These are phyloP conservation scores for Dolichomitus sp. DNA, from an alignment of 2,888 invertebrate species.

Conservation along the genomic window DNA sequence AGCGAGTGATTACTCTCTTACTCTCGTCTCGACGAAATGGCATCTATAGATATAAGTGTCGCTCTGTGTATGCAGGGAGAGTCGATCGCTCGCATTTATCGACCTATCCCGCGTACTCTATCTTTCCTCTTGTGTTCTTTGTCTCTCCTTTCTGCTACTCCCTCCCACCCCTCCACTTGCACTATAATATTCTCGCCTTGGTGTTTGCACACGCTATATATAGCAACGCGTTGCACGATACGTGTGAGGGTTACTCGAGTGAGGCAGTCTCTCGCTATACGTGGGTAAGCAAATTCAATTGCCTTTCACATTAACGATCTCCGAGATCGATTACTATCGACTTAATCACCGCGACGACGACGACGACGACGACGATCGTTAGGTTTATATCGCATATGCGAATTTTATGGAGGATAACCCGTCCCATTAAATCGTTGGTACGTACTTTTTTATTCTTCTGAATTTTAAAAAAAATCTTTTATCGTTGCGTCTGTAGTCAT, in stretches of 20 bases:
- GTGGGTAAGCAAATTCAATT: conserved; percentile 54
- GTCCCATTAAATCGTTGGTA: conserved; percentile 38
- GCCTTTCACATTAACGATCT: conserved; percentile 55
- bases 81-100: conserved; percentile 65
- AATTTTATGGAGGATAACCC: conserved; percentile 43
- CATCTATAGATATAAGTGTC: conserved; percentile 17
- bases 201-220: not conserved
- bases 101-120: conserved; percentile 51
- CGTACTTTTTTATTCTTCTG: not conserved
- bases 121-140: conserved; percentile 26
- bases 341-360: conserved; percentile 38
- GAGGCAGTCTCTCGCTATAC: not conserved
- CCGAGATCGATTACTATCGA: conserved; percentile 56
- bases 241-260: not conserved
- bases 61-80: conserved; percentile 45
- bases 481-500: conserved; percentile 2
- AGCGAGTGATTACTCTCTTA: conserved; percentile 73
- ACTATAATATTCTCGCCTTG: conserved; percentile 21
- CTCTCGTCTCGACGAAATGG: conserved; percentile 48
- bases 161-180: conserved; percentile 7
- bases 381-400: conserved; percentile 49
- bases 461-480: not conserved
- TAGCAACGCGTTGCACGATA: conserved; percentile 1
- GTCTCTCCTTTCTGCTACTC: not conserved
- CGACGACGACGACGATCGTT: conserved; percentile 45